phyloP scores from a whole-genome alignment of 92 coral and sea anemone genomes.

The Phenganax subtilis region DNA sequence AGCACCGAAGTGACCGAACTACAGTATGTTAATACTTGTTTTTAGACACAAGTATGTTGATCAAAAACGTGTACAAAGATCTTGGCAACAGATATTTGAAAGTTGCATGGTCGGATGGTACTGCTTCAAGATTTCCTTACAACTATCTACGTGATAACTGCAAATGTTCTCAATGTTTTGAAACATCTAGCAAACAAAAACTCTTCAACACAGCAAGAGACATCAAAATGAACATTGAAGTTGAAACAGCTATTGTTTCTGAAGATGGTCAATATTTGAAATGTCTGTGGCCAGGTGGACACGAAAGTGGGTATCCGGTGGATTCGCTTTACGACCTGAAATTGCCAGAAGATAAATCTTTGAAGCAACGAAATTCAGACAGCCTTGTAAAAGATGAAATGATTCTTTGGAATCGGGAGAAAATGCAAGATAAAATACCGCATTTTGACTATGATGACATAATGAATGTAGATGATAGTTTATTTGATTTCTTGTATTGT shows the following conservation, averaged over 20 bases:
- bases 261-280: conserved; percentile 49
- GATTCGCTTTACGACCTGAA: conserved; percentile 54
- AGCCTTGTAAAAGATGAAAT: conserved; percentile 49
- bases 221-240: conserved; percentile 38
- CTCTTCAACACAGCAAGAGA: conserved; percentile 55
- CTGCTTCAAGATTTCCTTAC: conserved; percentile 56
- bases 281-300: conserved; percentile 67
- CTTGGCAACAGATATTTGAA: conserved; percentile 37
- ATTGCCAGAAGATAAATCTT: conserved; percentile 41
- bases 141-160: conserved; percentile 77
- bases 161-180: conserved; percentile 66
- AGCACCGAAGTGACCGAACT: too few relatives aligned
- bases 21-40: too few relatives aligned
- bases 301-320: conserved; percentile 59
- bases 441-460: conserved; percentile 53
- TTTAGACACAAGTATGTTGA: not conserved
- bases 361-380: not conserved
- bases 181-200: conserved; percentile 58
- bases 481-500: conserved; percentile 57
- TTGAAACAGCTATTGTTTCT: conserved; percentile 40
- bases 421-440: conserved; percentile 53
- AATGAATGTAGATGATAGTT: conserved; percentile 50
- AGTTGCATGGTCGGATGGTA: conserved; percentile 63
- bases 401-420: conserved; percentile 62
- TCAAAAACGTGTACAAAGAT: conserved; percentile 11